A percentile compares a stretch with the other conserved stretches of the same genome.
These are phyloP conservation scores for Brassicogethes aeneus DNA, from an alignment of 2,888 invertebrate species.

Conservation along the genomic window DNA sequence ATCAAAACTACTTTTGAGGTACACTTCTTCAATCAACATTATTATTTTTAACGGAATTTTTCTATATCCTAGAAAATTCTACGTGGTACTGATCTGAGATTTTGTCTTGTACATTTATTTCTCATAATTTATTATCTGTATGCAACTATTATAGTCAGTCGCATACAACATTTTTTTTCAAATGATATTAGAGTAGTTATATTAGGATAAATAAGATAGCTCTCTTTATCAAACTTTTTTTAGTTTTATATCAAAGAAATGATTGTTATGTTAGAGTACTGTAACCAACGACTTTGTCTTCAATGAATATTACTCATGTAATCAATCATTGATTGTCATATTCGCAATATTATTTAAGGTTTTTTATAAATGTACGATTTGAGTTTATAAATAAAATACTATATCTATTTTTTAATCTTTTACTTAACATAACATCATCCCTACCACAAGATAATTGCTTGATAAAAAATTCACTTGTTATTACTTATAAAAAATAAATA, in stretches of 20 bases:
- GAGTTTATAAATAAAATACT: conserved; percentile 33
- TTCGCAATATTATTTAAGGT: conserved; percentile 36
- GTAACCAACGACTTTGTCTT: conserved; percentile 24
- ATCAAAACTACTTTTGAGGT: conserved; percentile 25
- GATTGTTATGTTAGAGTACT: conserved; percentile 24
- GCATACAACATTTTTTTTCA: conserved; percentile 24
- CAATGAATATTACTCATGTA: conserved; percentile 19
- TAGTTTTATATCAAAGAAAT: conserved; percentile 24
- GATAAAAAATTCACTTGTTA: too few relatives aligned
- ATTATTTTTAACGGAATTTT: conserved; percentile 11
- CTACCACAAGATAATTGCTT: too few relatives aligned
- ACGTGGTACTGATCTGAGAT: conserved; percentile 30
- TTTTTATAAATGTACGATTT: conserved; percentile 34
- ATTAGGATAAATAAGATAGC: conserved; percentile 32
- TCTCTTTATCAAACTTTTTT: conserved; percentile 35
- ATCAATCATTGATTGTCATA: conserved; percentile 24
- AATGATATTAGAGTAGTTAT: conserved; percentile 31
- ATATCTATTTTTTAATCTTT: too few relatives aligned
- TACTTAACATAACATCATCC: too few relatives aligned
- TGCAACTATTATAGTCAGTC: conserved; percentile 24
- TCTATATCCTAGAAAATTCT: conserved; percentile 21
- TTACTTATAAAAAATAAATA: too few relatives aligned
- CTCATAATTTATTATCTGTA: conserved; percentile 23
- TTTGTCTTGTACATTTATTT: conserved; percentile 21
- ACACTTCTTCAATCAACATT: conserved; percentile 20